Evolutionary conservation across 2,797 vertebrate genomes (phyloP).

Genomic region (Sebastes goodei): DNA sequence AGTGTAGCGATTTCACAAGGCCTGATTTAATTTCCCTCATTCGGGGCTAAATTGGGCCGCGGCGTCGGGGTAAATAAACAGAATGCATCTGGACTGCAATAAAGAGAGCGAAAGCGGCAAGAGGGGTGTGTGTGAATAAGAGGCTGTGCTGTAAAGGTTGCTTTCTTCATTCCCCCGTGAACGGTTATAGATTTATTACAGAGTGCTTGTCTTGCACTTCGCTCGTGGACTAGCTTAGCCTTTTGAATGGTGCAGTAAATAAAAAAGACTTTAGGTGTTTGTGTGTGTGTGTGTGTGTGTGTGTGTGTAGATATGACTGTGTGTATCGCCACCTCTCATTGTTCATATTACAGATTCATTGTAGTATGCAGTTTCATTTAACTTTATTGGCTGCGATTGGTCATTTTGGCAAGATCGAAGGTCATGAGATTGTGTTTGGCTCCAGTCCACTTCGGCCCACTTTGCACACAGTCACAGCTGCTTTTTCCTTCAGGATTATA

Average conservation of each 20-base stretch:
- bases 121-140: constrained; percentile 45
- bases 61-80: constrained; percentile 69
- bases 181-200: constrained; percentile 53
- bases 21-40: constrained; percentile 74
- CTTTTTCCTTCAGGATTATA: neutral
- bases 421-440: neutral
- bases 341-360: neutral
- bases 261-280: constrained; percentile 29
- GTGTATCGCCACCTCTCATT: neutral
- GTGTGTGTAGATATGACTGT: neutral
- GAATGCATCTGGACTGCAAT: constrained; percentile 58
- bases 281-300: constrained; percentile 1
- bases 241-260: constrained; percentile 51
- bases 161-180: constrained; percentile 45
- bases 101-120: constrained; percentile 33
- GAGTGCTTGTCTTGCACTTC: constrained; percentile 50
- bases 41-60: constrained; percentile 62
- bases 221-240: constrained; percentile 31
- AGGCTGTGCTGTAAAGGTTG: constrained; percentile 39
- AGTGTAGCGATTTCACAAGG: constrained; percentile 66
- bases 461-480: constrained; percentile 13
- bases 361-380: constrained; percentile 6
- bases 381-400: constrained; percentile 8
- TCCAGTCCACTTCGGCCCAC: neutral
- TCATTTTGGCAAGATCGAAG: neutral